Percentiles rank a stretch among this genome's conserved stretches.
Conservation (phyloP, 1,140 invertebrate genomes). For the Ceratina australensis region DNA sequence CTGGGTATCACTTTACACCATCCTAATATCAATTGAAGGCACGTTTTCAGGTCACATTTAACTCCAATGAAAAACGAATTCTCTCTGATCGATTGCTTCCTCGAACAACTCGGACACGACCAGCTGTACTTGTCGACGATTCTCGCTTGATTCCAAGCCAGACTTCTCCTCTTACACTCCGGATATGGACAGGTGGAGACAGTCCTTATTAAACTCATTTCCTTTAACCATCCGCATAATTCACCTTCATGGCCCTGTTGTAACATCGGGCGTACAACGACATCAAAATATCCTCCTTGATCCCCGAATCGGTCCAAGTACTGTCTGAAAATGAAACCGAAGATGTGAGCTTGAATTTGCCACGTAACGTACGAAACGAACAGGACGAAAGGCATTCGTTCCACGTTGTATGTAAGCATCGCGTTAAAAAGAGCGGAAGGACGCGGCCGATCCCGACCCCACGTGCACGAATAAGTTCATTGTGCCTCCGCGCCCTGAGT, state of each 20-base stretch:
- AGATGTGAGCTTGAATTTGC: not conserved
- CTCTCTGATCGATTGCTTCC: constrained; percentile 77
- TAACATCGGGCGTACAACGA: constrained; percentile 77
- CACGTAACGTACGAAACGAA: not conserved
- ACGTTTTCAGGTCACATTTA: constrained; percentile 78
- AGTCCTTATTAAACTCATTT: constrained; percentile 76
- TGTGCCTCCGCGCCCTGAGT: not conserved
- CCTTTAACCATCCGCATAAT: constrained; percentile 77
- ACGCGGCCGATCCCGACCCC: not conserved
- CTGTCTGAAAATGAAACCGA: constrained; percentile 42
- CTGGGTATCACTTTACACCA: constrained; percentile 78
- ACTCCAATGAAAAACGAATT: constrained; percentile 77
- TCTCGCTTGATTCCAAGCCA: constrained; percentile 77
- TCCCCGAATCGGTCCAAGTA: constrained; percentile 68
- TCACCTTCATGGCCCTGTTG: constrained; percentile 79
- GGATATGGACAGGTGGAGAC: constrained; percentile 69
- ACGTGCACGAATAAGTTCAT: constrained; percentile 17
- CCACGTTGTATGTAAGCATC: not conserved
- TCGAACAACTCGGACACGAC: constrained; percentile 73
- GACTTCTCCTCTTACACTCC: constrained; percentile 72
- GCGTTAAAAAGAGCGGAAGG: not conserved
- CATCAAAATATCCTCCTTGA: constrained; percentile 76
- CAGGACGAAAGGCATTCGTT: not conserved
- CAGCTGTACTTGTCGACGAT: constrained; percentile 79
- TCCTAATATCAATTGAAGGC: constrained; percentile 77